Base-by-base conservation (phyloP, 2,113 vertebrate genomes). In the Saccopteryx bilineata region DNA sequence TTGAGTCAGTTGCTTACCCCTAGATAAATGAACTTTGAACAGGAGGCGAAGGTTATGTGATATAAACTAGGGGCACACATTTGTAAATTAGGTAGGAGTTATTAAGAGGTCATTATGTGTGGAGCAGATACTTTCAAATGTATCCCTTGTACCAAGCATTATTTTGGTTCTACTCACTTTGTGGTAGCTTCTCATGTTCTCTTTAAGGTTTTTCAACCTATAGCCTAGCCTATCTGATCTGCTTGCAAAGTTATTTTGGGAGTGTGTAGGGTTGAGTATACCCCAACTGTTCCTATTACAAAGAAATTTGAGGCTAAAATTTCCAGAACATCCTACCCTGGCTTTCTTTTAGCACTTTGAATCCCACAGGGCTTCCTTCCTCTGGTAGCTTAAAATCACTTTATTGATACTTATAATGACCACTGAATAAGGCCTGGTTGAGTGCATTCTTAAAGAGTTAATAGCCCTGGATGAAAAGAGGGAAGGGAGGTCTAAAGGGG, bases 151-250 rank as follows among this genome's bases (percentile, higher is more conserved):
- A 84, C n/a, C n/a, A 78, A 78, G 75, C 14, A 78, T 71, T 95
- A 63, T 93, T 95, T 84, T 71, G 24, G 26, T 50, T 63, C 18
- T 92, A 54, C 26, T 83, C n/a, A 71, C 54, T 83, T 90, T 93
- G 78, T 75, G 56, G 68, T 66, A 83, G 54, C 18, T 78, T 92
- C 23, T 74, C 48, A 50, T 18, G 7, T 89, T 84, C 19, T 93
- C 46, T 84, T 78, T 12, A 79, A 84, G 48, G 61, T 54, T 63
- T 76, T 9, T 65, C 46, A 87, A 26, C 17, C n/a, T 66, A 48
- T 48, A n/a, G 26, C 46, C 28, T 69, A 21, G 28, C 10, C 63
- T 56, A 14, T 71, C 21, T 84, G 56, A 23, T 79, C 21, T 74
- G 33, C 88, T 85, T 72, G 54, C 17, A 23, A 56, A 21, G 31